phyloP scores from a whole-genome alignment of 1,140 invertebrate genomes.

The Orchestia grillus region DNA sequence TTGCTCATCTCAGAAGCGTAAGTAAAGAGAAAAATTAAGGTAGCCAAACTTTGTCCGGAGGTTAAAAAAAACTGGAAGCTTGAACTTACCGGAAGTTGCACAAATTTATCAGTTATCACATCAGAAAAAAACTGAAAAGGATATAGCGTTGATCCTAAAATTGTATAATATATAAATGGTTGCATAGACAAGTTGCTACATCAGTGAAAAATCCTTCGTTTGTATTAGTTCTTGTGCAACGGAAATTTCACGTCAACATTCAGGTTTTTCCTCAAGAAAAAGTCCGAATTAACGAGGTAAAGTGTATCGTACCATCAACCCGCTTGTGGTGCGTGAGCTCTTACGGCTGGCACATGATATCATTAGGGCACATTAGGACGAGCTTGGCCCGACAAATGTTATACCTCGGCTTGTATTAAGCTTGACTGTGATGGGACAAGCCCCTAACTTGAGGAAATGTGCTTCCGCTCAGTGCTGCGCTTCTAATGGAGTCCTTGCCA shows the following conservation, averaged over 20 bases:
- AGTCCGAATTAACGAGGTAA: neutral
- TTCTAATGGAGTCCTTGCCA: constrained; percentile 33
- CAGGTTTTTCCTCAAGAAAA: neutral
- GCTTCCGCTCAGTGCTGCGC: constrained; percentile 22
- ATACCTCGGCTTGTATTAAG: constrained; percentile 26
- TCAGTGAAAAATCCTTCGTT: neutral
- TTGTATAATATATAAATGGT: neutral
- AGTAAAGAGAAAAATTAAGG: neutral
- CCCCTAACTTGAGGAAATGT: constrained; percentile 46
- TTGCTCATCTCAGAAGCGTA: neutral
- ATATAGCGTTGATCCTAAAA: neutral
- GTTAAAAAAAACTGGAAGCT: neutral
- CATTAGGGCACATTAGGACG: constrained; percentile 45
- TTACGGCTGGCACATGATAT: constrained; percentile 23
- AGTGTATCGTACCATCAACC: neutral
- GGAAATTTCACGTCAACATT: neutral
- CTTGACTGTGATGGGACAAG: constrained; percentile 33
- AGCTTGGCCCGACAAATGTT: constrained; percentile 39
- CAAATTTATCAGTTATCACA: neutral
- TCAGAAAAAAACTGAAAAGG: neutral
- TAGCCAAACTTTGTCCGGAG: neutral
- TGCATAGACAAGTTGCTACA: neutral
- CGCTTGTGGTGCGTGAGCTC: neutral
- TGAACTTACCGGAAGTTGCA: neutral
- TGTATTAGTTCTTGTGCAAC: neutral